Evolutionary conservation across 2,888 invertebrate genomes (phyloP), one percentile per base, ranked within the genome.

Genomic region (Andrena chrysosceles): DNA sequence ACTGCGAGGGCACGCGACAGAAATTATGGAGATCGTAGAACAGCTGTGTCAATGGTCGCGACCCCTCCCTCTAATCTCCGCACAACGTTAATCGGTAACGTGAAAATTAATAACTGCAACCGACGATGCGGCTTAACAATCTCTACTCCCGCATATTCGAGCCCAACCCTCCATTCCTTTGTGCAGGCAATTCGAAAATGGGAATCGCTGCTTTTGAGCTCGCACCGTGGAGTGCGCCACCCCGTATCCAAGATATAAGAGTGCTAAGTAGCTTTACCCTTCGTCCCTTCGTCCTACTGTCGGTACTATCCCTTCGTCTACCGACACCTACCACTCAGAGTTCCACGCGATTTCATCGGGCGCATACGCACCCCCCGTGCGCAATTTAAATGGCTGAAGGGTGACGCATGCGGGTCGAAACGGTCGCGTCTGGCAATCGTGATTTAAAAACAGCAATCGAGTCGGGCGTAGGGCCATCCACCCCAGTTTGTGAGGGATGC

Each of bases 401-500:
- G 33, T 42, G 42, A 33, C 42, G 54, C 48, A 85, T 85, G 85
- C 85, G 85, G 85, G 85, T 71, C 49, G 26, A 20, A 48, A 72
- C 29, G 26, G 60, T 33, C 60, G 71, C 60, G 63, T 63, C 29
- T 71, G 59, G 77, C 48, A 77, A 85, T 83, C 67, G 76, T 71
- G 88, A 88, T 88, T 88, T 88, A 74, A 88, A 42, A 88, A 88
- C 86, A 77, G 81, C 87, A 64, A 79, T 56, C 78, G 67, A 60
- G 49, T 59, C 10, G 33, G 66, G 16, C 35, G 16, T n/a, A 16
- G 71, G 23, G 52, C 63, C 77, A 69, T 70, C 69, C 60, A 70
- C 62, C 73, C 69, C 63, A 20, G 26, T 48, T 54, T 26, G 59
- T 31, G 52, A 71, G 64, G 68, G 85, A 60, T 73, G 85, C 73